Evolutionary conservation across 2,797 vertebrate genomes (phyloP), one percentile per base, ranked within the genome.

Genomic region (Lacerta bilineata): DNA sequence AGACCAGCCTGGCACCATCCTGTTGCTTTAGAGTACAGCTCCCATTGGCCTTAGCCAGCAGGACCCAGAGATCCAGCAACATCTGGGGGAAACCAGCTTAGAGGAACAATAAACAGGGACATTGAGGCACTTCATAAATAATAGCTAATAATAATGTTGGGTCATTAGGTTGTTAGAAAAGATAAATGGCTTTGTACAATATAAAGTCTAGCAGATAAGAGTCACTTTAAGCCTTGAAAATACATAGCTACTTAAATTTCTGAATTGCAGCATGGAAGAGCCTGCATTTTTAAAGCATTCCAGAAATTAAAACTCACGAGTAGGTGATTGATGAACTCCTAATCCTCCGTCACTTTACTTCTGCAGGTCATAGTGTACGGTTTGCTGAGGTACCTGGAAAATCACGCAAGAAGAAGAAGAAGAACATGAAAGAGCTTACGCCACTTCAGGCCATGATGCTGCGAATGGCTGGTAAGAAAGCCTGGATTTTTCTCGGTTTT

Each of bases 391-490:
- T 97, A 93, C 96, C 97, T 90, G 97, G 98, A 85, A 97, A 98
- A 41, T 93, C 97, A 61, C 91, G 97, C 0, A 97, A 95, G 94
- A 91, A 97, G 86, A 98, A 98, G 92, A 99, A 98, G 92, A 99
- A 99, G 96, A 98, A 98, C 92, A 98, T 98, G 69, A 99, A 99
- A 94, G 98, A 98, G 68, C 98, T 99, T 89, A 99, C 99, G 18
- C 99, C 99, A 0, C 98, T 99, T 78, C 99, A 99, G 95, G 99
- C 99, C 64, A 99, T 99, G 98, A 99, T 99, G 99, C 97, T 99
- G 43, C 97, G 98, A 94, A 99, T 99, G 99, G 99, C 99, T 96
- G 99, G 99, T 99, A 64, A 89, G 89, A 92, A 71, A 29, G 46
- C 13, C 13, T 59, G n/a, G 33, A n/a, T 85, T 0, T 7, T 2